Evolutionary conservation across 2,113 vertebrate species (phyloP).

Genomic region (Brachyistius frenatus): DNA sequence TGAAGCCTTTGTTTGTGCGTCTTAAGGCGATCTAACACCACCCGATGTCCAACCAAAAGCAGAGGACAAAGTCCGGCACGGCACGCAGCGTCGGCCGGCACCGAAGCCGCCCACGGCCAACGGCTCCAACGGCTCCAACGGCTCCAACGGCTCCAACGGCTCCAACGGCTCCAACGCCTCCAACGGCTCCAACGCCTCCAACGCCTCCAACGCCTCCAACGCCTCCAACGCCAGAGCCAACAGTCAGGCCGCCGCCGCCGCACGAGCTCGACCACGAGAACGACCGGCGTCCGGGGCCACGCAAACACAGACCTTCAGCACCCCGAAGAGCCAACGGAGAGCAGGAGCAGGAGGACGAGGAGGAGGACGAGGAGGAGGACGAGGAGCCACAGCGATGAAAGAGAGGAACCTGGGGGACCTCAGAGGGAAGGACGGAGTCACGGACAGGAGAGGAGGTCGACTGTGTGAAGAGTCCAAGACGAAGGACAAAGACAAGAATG

Average conservation of each 20-base stretch:
- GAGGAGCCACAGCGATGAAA: conserved; percentile 80
- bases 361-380: conserved; percentile 64
- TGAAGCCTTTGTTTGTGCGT: conserved; percentile 46
- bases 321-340: conserved; percentile 51
- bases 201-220: conserved; percentile 13
- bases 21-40: conserved; percentile 89
- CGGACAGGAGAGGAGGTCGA: conserved; percentile 62
- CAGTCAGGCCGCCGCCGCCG: conserved; percentile 64
- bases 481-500: conserved; percentile 63
- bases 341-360: conserved; percentile 29
- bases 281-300: conserved; percentile 22
- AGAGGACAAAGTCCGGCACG: conserved; percentile 90
- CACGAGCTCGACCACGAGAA: conserved; percentile 57
- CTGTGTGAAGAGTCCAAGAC: conserved; percentile 70
- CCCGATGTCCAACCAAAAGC: conserved; percentile 88
- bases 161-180: conserved; percentile 13
- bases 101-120: too few species aligned
- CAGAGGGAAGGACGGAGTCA: conserved; percentile 57
- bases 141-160: conserved; percentile 24
- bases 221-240: conserved; percentile 77
- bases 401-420: conserved; percentile 59
- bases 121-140: too few species aligned
- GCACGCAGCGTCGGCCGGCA: conserved; percentile 70
- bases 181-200: conserved; percentile 32
- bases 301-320: conserved; percentile 40